Base-by-base conservation (phyloP, 2,888 invertebrate species). In the Drosophila kokeensis region DNA sequence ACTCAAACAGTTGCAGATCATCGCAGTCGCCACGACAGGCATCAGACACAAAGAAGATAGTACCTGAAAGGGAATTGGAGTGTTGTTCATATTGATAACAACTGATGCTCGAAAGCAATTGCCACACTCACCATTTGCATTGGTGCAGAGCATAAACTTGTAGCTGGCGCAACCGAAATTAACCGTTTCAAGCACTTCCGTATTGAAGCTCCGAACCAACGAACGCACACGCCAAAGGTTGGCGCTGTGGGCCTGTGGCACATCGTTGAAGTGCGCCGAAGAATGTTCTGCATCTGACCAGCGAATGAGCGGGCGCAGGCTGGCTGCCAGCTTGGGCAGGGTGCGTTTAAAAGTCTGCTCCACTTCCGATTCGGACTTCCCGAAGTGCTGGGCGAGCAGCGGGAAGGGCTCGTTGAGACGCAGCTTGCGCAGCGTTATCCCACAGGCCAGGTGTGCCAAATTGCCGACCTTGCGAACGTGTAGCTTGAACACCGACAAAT, bases 131-230 rank as follows among this genome's bases (percentile, higher is more conserved):
- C 93, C 92, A 73, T 91, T 91, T 10, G 92, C 90, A 52, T 92
- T 91, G 62, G 92, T 89, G 73, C 92, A 91, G 50, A 93, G 76
- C 65, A 93, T 92, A 60, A 91, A 93, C 76, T 93, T 93, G 69
- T 92, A 93, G 73, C 89, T 92, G 72, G 74, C 73, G 71, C 92
- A 92, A 52, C 91, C 91, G 65, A 92, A 83, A 60, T 91, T 89
- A 38, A 90, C 72, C 36, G 82, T 69, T 15, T 83, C 81, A n/a
- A 89, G 80, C 67, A 93, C 80, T 49, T 93, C 93, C 55, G 93
- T 92, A 63, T 93, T 93, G 18, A 93, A 92, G 66, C 92, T 92
- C 61, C 93, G 92, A 61, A 93, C 92, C 54, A 93, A 53, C 29
- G 93, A 93, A 69, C 92, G 92, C 10, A 93, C 92, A 68, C 92